Percentiles rank a stretch among this genome's conserved stretches.
These are phyloP conservation scores for Ectropis grisescens DNA, from an alignment of 1,140 invertebrate species.

Conservation along the genomic window DNA sequence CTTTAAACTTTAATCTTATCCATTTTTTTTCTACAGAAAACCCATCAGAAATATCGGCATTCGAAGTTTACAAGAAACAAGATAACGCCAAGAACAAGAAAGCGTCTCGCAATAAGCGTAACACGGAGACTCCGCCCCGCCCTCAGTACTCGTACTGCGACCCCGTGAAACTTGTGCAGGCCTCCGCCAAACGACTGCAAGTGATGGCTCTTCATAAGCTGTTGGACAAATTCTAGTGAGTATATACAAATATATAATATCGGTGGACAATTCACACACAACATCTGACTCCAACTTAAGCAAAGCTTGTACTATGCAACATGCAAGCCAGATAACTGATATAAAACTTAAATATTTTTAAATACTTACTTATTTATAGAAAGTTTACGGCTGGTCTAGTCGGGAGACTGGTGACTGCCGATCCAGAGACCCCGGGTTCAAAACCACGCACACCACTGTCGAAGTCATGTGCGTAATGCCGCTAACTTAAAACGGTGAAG, in stretches of 20 bases:
- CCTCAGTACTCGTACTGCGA: slow-evolving; percentile 29
- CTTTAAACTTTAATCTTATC: no score
- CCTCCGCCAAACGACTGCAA: slow-evolving; percentile 69
- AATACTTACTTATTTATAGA: no score
- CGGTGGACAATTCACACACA: no score
- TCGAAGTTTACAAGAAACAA: slow-evolving; percentile 66
- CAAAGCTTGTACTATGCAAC: background rate
- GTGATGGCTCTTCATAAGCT: slow-evolving; percentile 63
- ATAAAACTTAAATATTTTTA: no score
- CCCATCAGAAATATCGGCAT: slow-evolving; percentile 64
- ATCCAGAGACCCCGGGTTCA: no score
- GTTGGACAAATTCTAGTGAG: slow-evolving; percentile 65
- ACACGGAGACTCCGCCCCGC: slow-evolving; percentile 15
- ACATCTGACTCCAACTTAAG: no score
- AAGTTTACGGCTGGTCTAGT: no score
- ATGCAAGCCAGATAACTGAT: no score
- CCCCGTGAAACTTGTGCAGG: slow-evolving; percentile 70
- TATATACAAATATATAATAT: slow-evolving; percentile 3
- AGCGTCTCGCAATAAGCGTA: slow-evolving; percentile 15
- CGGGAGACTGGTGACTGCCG: no score
- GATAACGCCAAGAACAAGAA: slow-evolving; percentile 30
- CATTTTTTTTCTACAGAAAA: slow-evolving; percentile 29
- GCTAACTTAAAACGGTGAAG: no score
- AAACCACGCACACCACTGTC: no score
- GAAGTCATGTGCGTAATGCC: no score